These are phyloP conservation scores for Exephanes ischioxanthus DNA, from an alignment of 2,888 invertebrate species.

Conservation along the genomic window DNA sequence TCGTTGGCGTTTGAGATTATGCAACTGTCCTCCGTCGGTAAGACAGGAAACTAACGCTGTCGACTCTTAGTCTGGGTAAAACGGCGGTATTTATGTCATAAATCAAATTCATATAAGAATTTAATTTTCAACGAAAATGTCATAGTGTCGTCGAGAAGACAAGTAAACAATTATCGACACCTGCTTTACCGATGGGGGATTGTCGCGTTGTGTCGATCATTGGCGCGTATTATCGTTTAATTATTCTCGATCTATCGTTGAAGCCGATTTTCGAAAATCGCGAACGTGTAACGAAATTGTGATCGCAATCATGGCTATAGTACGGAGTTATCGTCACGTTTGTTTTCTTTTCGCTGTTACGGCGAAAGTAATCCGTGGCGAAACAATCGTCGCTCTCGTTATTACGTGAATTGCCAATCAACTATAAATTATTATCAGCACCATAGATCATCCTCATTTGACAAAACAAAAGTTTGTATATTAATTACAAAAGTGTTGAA, in stretches of 20 bases:
- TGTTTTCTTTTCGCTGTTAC: not conserved
- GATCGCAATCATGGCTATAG: conserved; percentile 33
- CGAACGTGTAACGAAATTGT: conserved; percentile 53
- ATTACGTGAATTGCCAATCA: conserved; percentile 51
- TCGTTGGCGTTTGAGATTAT: conserved; percentile 28
- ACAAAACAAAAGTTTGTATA: conserved; percentile 41
- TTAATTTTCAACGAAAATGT: not conserved
- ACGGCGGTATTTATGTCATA: conserved; percentile 7
- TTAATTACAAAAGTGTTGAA: conserved; percentile 40
- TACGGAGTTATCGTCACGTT: not conserved
- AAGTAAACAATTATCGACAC: not conserved
- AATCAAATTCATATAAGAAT: conserved; percentile 7
- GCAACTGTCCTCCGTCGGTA: not conserved
- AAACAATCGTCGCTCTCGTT: conserved; percentile 46
- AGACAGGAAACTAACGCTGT: conserved; percentile 31
- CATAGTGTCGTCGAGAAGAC: not conserved
- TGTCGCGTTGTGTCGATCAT: not conserved
- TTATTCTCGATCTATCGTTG: conserved; percentile 32
- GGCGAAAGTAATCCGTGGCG: conserved; percentile 9
- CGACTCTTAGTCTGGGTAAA: not conserved
- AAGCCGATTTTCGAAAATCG: conserved; percentile 47
- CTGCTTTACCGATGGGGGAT: not conserved
- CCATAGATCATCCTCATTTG: conserved; percentile 49
- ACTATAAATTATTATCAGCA: conserved; percentile 42
- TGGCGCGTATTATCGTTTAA: conserved; percentile 1